Conservation (phyloP, 2,113 vertebrate species). For the Hippocampus zosterae region DNA sequence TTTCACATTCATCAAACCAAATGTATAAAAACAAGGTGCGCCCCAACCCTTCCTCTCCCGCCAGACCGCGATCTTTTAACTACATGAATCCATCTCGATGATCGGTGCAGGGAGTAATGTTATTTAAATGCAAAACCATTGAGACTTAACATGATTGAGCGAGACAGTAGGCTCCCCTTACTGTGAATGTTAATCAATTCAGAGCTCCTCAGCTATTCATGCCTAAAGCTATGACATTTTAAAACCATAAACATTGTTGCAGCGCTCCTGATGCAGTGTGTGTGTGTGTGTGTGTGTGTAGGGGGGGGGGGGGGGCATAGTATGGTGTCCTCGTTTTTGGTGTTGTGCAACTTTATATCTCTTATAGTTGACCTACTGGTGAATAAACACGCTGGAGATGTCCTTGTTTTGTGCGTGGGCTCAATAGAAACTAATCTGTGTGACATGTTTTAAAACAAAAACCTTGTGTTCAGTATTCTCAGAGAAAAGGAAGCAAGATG, state of each 20-base stretch:
- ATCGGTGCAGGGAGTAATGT: slow-evolving; percentile 48
- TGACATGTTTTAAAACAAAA: slow-evolving; percentile 11
- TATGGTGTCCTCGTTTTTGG: slow-evolving; percentile 47
- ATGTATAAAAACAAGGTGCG: slow-evolving; percentile 28
- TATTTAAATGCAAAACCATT: slow-evolving; percentile 61
- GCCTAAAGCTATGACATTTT: slow-evolving; percentile 73
- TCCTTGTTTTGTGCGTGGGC: slow-evolving; percentile 5
- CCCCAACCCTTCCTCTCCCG: slow-evolving; percentile 2
- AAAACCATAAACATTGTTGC: slow-evolving; percentile 64
- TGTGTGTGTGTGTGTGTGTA: not conserved
- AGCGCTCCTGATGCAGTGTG: slow-evolving; percentile 35
- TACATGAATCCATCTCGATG: slow-evolving; percentile 40
- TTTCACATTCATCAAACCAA: slow-evolving; percentile 40
- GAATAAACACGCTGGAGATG: slow-evolving; percentile 14
- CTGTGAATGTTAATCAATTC: slow-evolving; percentile 74
- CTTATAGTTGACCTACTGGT: slow-evolving; percentile 44
- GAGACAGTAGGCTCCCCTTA: slow-evolving; percentile 65
- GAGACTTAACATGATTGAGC: slow-evolving; percentile 64
- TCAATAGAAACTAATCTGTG: slow-evolving; percentile 19
- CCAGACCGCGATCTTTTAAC: slow-evolving; percentile 16
- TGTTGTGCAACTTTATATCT: slow-evolving; percentile 30
- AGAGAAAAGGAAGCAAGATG: slow-evolving; percentile 54
- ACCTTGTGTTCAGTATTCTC: slow-evolving; percentile 55
- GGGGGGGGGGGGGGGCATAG: slow-evolving; percentile 11
- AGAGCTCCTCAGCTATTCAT: slow-evolving; percentile 72